Evolutionary conservation across 2,113 vertebrate species (phyloP).

Genomic region (Anas platyrhynchos): DNA sequence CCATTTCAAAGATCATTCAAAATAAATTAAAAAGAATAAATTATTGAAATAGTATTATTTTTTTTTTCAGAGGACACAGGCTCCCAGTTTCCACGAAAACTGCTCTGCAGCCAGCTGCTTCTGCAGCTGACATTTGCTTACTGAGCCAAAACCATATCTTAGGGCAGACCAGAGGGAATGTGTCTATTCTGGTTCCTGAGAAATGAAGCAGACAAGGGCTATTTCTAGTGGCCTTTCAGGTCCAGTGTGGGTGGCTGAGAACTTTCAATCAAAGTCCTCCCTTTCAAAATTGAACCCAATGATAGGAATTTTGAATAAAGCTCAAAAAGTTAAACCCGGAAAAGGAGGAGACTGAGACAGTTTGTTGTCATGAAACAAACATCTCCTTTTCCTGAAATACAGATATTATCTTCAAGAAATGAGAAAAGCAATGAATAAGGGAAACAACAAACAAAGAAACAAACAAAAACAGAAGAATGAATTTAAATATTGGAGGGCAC

Average conservation of each 20-base stretch:
- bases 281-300: conserved; percentile 9
- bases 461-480: background rate
- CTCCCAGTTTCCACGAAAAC: conserved; percentile 28
- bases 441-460: background rate
- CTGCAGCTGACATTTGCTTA: conserved; percentile 43
- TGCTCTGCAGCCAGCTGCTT: conserved; percentile 39
- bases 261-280: conserved; percentile 9
- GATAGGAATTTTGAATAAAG: background rate
- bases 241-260: conserved; percentile 50
- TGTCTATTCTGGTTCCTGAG: conserved; percentile 63
- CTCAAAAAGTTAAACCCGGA: background rate
- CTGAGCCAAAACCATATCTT: conserved; percentile 57
- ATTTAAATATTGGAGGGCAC: background rate
- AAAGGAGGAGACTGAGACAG: background rate
- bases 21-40: background rate
- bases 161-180: conserved; percentile 48
- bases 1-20: background rate
- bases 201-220: conserved; percentile 50
- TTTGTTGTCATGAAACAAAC: background rate
- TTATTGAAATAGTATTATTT: background rate
- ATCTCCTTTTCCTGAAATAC: background rate
- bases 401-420: background rate
- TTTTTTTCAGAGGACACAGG: conserved; percentile 34
- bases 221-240: conserved; percentile 63
- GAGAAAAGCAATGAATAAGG: background rate